Evolutionary conservation across 2,797 vertebrate genomes (phyloP).

Genomic region (Eulemur mongoz): DNA sequence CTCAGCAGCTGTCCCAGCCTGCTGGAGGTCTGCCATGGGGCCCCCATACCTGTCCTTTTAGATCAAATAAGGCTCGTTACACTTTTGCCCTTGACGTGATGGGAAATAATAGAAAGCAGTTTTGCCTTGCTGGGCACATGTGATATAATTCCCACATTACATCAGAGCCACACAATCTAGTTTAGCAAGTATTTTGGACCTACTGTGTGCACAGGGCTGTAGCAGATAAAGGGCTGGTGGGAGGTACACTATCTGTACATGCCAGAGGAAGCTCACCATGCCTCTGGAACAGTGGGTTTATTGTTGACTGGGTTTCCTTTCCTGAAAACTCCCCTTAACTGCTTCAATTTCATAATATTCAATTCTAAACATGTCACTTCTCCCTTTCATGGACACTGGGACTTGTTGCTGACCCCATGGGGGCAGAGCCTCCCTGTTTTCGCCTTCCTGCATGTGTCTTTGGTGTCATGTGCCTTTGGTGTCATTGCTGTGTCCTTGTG

Average conservation of each 20-base stretch:
- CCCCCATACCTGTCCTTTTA: not conserved
- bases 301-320: not conserved
- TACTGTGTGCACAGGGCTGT: not conserved
- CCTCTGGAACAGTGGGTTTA: not conserved
- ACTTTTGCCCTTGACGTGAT: not conserved
- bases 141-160: not conserved
- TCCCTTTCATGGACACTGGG: not conserved
- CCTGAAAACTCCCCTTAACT: not conserved
- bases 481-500: not conserved
- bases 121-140: not conserved
- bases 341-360: not conserved
- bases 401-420: fast-evolving
- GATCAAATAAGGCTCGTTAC: not conserved
- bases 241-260: fast-evolving
- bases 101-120: not conserved
- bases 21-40: not conserved
- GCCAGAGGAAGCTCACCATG: not conserved
- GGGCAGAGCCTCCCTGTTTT: not conserved
- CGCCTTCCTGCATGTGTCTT: not conserved
- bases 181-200: not conserved
- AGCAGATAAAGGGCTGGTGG: not conserved
- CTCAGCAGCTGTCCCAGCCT: not conserved
- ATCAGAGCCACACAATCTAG: not conserved
- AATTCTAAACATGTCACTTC: not conserved
- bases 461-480: not conserved